phyloP scores from a whole-genome alignment of 1,140 invertebrate species.

The Laupala kohalensis region DNA sequence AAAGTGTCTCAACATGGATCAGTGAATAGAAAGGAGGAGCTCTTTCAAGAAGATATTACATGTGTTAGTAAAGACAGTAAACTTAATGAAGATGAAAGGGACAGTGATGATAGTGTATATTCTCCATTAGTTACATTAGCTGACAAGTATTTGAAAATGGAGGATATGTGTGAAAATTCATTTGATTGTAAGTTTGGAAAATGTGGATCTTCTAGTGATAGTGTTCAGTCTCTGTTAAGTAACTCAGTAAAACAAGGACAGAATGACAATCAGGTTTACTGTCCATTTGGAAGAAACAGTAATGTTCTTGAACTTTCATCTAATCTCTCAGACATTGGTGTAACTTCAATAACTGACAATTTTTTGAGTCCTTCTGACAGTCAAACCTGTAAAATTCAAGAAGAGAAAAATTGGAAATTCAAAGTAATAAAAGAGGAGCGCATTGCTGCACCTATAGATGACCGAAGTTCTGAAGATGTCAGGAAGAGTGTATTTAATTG shows the following conservation, averaged over 20 bases:
- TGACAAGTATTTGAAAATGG: too few species aligned
- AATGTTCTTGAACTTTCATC: neutral
- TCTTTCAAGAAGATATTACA: too few species aligned
- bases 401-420: too few species aligned
- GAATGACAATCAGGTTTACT: neutral
- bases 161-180: too few species aligned
- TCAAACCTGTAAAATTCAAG: neutral
- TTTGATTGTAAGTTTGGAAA: neutral
- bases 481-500: neutral
- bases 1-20: too few species aligned
- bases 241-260: neutral
- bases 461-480: neutral
- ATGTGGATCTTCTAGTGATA: neutral
- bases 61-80: too few species aligned
- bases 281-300: neutral
- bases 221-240: neutral
- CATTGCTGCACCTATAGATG: neutral
- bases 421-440: too few species aligned
- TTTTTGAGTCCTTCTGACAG: neutral
- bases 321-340: neutral
- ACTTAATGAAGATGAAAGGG: too few species aligned
- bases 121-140: neutral
- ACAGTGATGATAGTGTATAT: too few species aligned
- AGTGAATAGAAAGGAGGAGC: too few species aligned
- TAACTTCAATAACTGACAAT: neutral